A percentile compares a stretch with the other conserved stretches of the same genome.
These are phyloP conservation scores for Scophthalmus maximus DNA, from an alignment of 2,113 vertebrate genomes.

Conservation along the genomic window DNA sequence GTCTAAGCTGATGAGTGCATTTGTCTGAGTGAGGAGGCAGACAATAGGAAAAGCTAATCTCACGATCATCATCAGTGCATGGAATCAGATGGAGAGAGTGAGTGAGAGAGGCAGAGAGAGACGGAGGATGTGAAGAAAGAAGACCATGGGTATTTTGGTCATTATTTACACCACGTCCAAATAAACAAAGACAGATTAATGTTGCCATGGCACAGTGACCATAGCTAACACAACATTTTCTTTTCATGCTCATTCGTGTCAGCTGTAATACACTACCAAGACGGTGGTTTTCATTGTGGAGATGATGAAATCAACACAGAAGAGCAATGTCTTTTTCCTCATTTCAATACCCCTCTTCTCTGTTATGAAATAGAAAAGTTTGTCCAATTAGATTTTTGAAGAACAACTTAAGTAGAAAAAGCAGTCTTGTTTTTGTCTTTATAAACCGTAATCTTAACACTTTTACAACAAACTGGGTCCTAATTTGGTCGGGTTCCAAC, in stretches of 20 bases:
- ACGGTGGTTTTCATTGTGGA: constrained; percentile 38
- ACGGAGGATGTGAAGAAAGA: constrained; percentile 72
- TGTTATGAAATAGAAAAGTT: constrained; percentile 54
- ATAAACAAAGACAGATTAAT: constrained; percentile 57
- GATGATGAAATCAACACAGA: constrained; percentile 51
- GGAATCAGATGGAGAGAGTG: constrained; percentile 58
- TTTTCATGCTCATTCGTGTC: constrained; percentile 57
- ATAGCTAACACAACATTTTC: constrained; percentile 54
- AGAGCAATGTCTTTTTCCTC: too few relatives aligned
- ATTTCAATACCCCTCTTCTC: constrained; percentile 45
- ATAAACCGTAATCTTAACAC: too few relatives aligned
- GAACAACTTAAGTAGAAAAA: too few relatives aligned
- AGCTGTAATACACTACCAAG: constrained; percentile 15
- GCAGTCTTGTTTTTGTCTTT: too few relatives aligned
- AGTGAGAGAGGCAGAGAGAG: constrained; percentile 46
- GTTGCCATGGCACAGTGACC: constrained; percentile 45
- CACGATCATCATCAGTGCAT: constrained; percentile 56
- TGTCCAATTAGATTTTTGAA: constrained; percentile 4
- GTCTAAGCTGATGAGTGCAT: constrained; percentile 81
- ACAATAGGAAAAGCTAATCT: constrained; percentile 71
- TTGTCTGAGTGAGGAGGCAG: constrained; percentile 80
- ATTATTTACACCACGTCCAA: constrained; percentile 66
- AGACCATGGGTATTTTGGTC: constrained; percentile 55
- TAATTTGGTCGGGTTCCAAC: too few relatives aligned
- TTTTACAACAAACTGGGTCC: too few relatives aligned